phyloP scores from a whole-genome alignment of 1,140 invertebrate genomes.

The Papilio polytes region DNA sequence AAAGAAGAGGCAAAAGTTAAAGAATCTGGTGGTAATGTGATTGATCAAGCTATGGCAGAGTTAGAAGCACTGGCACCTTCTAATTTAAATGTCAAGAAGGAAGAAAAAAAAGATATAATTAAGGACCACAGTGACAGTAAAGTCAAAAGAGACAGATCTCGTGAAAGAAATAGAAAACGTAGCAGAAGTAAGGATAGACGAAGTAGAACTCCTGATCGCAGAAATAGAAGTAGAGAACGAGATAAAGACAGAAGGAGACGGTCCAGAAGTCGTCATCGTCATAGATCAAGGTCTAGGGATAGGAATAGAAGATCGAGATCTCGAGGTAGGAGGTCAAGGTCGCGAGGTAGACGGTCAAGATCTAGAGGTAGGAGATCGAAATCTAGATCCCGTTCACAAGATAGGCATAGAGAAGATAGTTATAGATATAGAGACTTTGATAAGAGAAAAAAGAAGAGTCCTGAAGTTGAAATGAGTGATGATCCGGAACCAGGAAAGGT shows the following conservation, averaged over 20 bases:
- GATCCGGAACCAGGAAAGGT: constrained; percentile 87
- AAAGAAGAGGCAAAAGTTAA: constrained; percentile 69
- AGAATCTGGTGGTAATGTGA: constrained; percentile 82
- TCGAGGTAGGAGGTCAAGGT: constrained; percentile 66
- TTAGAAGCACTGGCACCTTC: constrained; percentile 93
- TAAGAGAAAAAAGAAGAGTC: constrained; percentile 75
- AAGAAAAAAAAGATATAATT: constrained; percentile 67
- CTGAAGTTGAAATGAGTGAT: constrained; percentile 85
- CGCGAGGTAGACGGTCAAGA: constrained; percentile 58
- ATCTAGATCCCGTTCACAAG: constrained; percentile 61
- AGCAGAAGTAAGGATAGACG: constrained; percentile 55
- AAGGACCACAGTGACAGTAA: constrained; percentile 60
- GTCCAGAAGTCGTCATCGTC: constrained; percentile 53
- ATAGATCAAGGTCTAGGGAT: constrained; percentile 45
- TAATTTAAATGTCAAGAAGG: constrained; percentile 49
- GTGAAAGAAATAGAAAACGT: constrained; percentile 57
- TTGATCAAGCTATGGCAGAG: constrained; percentile 94
- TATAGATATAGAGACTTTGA: constrained; percentile 65
- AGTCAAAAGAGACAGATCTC: constrained; percentile 57
- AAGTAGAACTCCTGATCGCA: constrained; percentile 56
- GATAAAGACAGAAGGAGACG: constrained; percentile 64
- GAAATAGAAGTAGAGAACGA: constrained; percentile 61
- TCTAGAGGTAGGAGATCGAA: constrained; percentile 67
- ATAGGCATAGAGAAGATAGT: constrained; percentile 57
- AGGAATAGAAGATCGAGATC: constrained; percentile 60